Evolutionary conservation across 1,140 invertebrate species (phyloP).

Genomic region (Rhyzopertha dominica): DNA sequence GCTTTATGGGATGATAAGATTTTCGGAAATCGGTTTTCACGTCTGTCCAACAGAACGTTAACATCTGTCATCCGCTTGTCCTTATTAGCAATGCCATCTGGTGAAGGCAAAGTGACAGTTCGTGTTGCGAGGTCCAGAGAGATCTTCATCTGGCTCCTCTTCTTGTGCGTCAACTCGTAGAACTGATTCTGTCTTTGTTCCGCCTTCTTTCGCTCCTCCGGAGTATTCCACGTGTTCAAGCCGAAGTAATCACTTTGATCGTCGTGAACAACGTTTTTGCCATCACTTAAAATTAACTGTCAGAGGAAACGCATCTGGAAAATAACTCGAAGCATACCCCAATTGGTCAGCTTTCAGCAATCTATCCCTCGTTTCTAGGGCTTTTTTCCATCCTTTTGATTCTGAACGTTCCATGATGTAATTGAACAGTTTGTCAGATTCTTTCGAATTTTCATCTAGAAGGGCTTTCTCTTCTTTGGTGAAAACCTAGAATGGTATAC

Average conservation of each 20-base stretch:
- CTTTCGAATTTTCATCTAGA: conserved; percentile 61
- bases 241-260: conserved; percentile 92
- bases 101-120: conserved; percentile 48
- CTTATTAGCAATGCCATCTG: conserved; percentile 22
- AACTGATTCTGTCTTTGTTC: conserved; percentile 66
- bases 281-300: conserved; percentile 55
- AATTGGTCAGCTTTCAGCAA: conserved; percentile 84
- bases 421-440: conserved; percentile 63
- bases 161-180: conserved; percentile 64
- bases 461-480: conserved; percentile 68
- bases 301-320: conserved; percentile 17
- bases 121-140: conserved; percentile 81
- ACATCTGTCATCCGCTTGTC: conserved; percentile 21
- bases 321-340: conserved; percentile 50
- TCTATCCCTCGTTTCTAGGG: conserved; percentile 73
- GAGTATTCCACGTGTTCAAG: conserved; percentile 72
- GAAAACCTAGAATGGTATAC: conserved; percentile 64
- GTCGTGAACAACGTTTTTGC: conserved; percentile 84
- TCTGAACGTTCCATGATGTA: conserved; percentile 60
- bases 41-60: conserved; percentile 24
- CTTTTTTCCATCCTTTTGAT: conserved; percentile 57
- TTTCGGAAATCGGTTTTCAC: conserved; percentile 23
- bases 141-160: conserved; percentile 61
- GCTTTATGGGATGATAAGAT: no score
- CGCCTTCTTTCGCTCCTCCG: conserved; percentile 62